These are phyloP conservation scores for Amphiprion ocellaris DNA, from an alignment of 2,113 vertebrate genomes.

Conservation along the genomic window DNA sequence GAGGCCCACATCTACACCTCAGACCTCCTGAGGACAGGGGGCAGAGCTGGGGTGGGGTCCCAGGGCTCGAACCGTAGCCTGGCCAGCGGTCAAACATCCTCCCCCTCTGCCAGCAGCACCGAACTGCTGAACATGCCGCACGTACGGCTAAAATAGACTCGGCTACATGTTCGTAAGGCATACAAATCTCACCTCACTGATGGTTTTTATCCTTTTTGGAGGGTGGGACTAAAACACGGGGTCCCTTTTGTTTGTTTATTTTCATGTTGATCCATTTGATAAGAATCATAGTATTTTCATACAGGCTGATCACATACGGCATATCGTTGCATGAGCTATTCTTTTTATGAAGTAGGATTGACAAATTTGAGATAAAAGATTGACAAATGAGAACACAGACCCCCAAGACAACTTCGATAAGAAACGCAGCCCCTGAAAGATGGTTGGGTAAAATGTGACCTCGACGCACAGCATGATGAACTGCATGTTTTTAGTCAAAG, in stretches of 20 bases:
- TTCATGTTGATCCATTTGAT: conserved; percentile 78
- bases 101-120: conserved; percentile 84
- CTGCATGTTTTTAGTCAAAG: conserved; percentile 89
- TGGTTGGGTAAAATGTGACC: conserved; percentile 77
- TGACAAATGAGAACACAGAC: conserved; percentile 37
- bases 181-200: conserved; percentile 52
- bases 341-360: conserved; percentile 52
- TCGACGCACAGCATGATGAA: conserved; percentile 87
- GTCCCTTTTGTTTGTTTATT: conserved; percentile 49
- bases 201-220: conserved; percentile 57
- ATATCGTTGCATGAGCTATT: conserved; percentile 91
- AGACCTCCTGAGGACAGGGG: conserved; percentile 92
- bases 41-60: conserved; percentile 55
- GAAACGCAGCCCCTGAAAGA: conserved; percentile 73
- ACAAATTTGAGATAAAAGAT: conserved; percentile 57
- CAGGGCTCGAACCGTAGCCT: conserved; percentile 85
- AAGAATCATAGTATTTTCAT: conserved; percentile 86
- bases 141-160: conserved; percentile 92
- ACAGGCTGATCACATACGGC: conserved; percentile 79
- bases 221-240: conserved; percentile 27
- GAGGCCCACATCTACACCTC: conserved; percentile 87
- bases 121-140: conserved; percentile 91
- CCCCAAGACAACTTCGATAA: conserved; percentile 27
- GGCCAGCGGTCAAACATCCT: conserved; percentile 63
- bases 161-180: conserved; percentile 11